A percentile compares a stretch with the other conserved stretches of the same genome.
These are phyloP conservation scores for Octodonta nipae DNA, from an alignment of 2,888 invertebrate species.

Conservation along the genomic window DNA sequence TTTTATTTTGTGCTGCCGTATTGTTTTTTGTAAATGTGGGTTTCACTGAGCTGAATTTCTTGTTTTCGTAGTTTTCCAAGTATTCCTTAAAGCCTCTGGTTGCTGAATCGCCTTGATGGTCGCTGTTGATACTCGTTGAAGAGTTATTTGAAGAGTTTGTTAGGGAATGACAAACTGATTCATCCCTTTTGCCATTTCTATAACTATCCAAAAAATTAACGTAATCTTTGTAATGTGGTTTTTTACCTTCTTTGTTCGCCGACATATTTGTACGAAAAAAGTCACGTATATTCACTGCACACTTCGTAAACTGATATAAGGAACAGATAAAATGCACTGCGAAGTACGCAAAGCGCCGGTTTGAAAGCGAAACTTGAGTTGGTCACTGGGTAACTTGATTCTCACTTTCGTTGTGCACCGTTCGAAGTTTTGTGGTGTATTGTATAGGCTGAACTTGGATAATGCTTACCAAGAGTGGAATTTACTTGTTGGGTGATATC, in stretches of 20 bases:
- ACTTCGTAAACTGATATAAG: not conserved
- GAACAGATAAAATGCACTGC: slow-evolving; percentile 2
- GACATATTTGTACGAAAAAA: slow-evolving; percentile 4
- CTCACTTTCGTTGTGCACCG: slow-evolving; percentile 1
- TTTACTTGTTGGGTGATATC: slow-evolving; percentile 9
- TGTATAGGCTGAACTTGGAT: slow-evolving; percentile 2
- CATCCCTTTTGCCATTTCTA: slow-evolving; percentile 21
- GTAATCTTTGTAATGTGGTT: slow-evolving; percentile 26
- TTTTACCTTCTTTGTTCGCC: slow-evolving; percentile 13
- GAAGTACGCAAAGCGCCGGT: not conserved
- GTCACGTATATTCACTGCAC: not conserved
- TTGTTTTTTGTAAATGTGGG: slow-evolving; percentile 10
- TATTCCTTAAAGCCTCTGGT: slow-evolving; percentile 18
- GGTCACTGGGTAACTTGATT: slow-evolving; percentile 6
- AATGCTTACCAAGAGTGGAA: slow-evolving; percentile 9
- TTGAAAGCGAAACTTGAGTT: slow-evolving; percentile 4
- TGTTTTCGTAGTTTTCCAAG: slow-evolving; percentile 19
- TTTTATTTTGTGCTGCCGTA: slow-evolving; percentile 12
- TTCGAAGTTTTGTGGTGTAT: slow-evolving; percentile 5
- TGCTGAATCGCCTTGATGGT: slow-evolving; percentile 14
- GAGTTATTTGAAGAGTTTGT: slow-evolving; percentile 17
- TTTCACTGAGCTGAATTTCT: slow-evolving; percentile 21
- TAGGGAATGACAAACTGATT: slow-evolving; percentile 17
- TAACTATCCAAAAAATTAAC: slow-evolving; percentile 27
- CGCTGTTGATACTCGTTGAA: slow-evolving; percentile 18